Evolutionary conservation across 2,888 invertebrate species (phyloP), one percentile per base, ranked within the genome.

Genomic region (Pyralis farinalis): DNA sequence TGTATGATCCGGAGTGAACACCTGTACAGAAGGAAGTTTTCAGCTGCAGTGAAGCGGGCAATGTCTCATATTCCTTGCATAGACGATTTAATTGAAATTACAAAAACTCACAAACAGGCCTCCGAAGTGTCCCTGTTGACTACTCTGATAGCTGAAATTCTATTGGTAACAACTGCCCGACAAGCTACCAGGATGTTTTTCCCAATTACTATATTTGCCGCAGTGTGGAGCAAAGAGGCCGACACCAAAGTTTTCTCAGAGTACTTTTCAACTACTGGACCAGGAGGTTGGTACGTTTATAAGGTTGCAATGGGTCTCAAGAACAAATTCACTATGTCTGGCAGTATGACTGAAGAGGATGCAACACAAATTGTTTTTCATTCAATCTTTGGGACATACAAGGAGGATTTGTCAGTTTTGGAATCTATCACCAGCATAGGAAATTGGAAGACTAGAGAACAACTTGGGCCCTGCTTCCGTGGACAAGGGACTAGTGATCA

Each of bases 111-210:
- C 0, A 49, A 47, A 7, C 44, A 48, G 27, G 50, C 56, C 0
- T 49, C 51, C 1, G 56, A 59, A 4, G 20, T 57, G 0, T 41
- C 47, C 0, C 28, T 38, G 0, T 0, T 54, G 0, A 56, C 48
- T 0, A 51, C 47, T 0, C 28, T 38, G 0, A 0, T 54, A 0
- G 55, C 48, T 0, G 51, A 59, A 7, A 59, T 55, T 1, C 7
- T 55, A 0, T 6, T 58, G 0, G 25, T 61, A 0, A 61, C 59
- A 0, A 59, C 58, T 0, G 16, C 55, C 0, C 41, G 59, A 41
- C 53, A 61, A 20, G 56, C 57, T 0, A 61, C 59, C 0, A 12
- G 53, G 5, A 53, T 54, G 48, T 58, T 43, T 22, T 62, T 62
- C 36, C 65, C 56, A 0, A 4, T 58, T 0, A 44, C 46, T 0